Evolutionary conservation across 2,888 invertebrate genomes (phyloP).

Genomic region (Toxonevra muliebris): DNA sequence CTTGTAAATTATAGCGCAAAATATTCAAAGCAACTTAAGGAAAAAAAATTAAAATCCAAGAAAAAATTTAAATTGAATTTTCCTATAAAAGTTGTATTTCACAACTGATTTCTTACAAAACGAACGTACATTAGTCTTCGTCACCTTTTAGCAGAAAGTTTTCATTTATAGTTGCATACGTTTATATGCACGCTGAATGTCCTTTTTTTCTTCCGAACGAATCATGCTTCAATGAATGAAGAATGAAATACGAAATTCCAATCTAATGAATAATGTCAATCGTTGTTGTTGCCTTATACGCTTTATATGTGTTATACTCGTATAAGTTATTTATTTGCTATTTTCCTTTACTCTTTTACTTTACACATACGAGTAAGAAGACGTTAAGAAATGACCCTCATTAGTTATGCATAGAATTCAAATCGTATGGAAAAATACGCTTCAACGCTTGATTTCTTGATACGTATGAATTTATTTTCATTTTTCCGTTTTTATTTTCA

Average conservation of each 20-base stretch:
- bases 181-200: conserved; percentile 18
- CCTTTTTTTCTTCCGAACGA: conserved; percentile 18
- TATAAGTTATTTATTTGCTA: conserved; percentile 29
- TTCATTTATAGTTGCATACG: conserved; percentile 14
- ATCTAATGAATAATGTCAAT: conserved; percentile 24
- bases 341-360: conserved; percentile 10
- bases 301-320: conserved; percentile 29
- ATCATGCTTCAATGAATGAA: background rate
- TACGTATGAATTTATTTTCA: background rate
- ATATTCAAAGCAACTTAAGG: background rate
- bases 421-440: conserved; percentile 54
- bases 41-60: background rate
- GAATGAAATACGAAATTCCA: conserved; percentile 1
- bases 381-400: conserved; percentile 44
- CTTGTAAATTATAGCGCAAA: conserved; percentile 13
- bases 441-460: conserved; percentile 37
- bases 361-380: background rate
- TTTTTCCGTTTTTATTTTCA: background rate
- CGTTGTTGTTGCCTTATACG: conserved; percentile 7
- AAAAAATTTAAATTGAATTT: conserved; percentile 34
- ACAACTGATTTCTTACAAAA: conserved; percentile 21
- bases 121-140: conserved; percentile 32
- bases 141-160: conserved; percentile 17
- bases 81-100: background rate
- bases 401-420: conserved; percentile 55